Base-by-base conservation (phyloP, 37 sponge, comb jelly and placozoan genomes). In the Crambe crambe region DNA sequence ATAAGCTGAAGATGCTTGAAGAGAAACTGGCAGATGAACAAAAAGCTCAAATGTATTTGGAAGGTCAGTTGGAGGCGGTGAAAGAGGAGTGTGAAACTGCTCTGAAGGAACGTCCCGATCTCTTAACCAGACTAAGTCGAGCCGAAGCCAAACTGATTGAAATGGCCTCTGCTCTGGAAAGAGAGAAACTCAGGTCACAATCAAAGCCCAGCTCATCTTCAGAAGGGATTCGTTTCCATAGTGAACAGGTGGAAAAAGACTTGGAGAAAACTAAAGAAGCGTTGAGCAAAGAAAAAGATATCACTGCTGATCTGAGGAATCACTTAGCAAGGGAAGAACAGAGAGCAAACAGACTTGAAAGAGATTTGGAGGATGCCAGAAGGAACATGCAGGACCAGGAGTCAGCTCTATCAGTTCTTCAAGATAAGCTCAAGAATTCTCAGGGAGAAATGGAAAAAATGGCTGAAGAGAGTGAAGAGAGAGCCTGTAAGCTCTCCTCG, bases 31-130 rank as follows among this genome's bases (percentile, higher is more conserved):
- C 59, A 0, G 63, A 75, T 27, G 80, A 63, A 10, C 59, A 78
- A 38, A 51, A 79, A 37, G 38, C 57, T 29, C 80, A 72, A 70
- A 85, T 85, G 2, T 25, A 82, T 21, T 56, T 92, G 44, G 88
- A 81, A 26, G 93, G 93, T 0, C 81, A 92, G 68, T 78, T 87
- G 34, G 89, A 92, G 34, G 59, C 78, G 32, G 78, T 92, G 44
- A 47, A 76, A 39, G 77, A 80, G 10, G 89, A 92, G 56, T 88
- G 88, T 41, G 75, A 80, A 58, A 36, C 67, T 22, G 67, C 68
- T 3, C 68, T 92, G n/a, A 71, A 58, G 36, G 89, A 92, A 10
- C 67, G 89, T 35, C 72, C 89, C 9, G 76, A 62, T 0, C 56
- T 92, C 21, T 80, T 84, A 54, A 54, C 85, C 0, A 85, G 76